These are phyloP conservation scores for Gonocerus acuteangulatus DNA, from an alignment of 2,888 invertebrate genomes.

Conservation along the genomic window DNA sequence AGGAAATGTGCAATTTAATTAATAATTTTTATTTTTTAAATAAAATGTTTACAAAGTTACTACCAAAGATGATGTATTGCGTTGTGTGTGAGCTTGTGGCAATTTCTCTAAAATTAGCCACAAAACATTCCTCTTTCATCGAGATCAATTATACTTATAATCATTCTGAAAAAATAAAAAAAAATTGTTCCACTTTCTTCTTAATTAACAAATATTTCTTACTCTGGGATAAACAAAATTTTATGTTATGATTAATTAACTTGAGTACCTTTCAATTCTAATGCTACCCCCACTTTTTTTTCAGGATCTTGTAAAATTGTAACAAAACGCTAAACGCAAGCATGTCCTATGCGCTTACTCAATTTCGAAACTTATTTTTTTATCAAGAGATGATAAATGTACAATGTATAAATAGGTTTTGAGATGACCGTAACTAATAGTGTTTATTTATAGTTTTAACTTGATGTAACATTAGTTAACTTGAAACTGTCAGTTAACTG, in stretches of 20 bases:
- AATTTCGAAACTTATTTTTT: constrained; percentile 23
- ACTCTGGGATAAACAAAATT: no score
- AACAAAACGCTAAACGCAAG: constrained; percentile 17
- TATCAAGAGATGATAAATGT: constrained; percentile 15
- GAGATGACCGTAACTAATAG: constrained; percentile 19
- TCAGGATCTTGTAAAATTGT: no score
- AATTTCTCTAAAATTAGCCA: no score
- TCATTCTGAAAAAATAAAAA: no score
- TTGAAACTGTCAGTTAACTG: constrained; percentile 1
- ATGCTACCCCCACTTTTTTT: no score
- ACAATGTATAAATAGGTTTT: constrained; percentile 17
- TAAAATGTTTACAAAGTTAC: neutral
- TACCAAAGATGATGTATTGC: constrained; percentile 23
- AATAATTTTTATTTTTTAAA: constrained; percentile 9
- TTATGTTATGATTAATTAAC: no score
- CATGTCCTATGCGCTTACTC: constrained; percentile 24
- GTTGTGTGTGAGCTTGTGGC: constrained; percentile 13
- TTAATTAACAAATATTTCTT: no score
- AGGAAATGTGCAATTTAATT: constrained; percentile 22
- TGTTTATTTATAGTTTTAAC: constrained; percentile 1
- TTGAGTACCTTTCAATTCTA: no score
- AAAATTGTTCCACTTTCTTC: no score
- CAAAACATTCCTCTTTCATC: no score
- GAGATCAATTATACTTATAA: no score
- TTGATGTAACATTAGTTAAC: constrained; percentile 3